These are phyloP conservation scores for Neofelis nebulosa DNA, from an alignment of 2,113 vertebrate species.

Conservation along the genomic window DNA sequence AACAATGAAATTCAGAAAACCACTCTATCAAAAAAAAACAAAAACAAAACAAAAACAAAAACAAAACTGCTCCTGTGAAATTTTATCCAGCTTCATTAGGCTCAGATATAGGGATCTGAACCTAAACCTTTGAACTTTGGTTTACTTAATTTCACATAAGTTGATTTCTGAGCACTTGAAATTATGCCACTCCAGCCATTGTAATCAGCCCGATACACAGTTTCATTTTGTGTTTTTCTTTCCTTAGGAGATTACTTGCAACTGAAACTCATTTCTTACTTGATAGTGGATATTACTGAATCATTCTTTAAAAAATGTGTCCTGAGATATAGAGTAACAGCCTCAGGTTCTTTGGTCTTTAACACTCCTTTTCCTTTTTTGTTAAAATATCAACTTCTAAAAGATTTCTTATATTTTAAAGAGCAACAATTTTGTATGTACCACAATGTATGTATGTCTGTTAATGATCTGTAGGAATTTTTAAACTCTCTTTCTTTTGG, in stretches of 20 bases:
- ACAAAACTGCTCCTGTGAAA: conserved; percentile 1
- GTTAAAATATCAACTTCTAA: not conserved
- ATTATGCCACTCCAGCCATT: not conserved
- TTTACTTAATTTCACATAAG: conserved; percentile 30
- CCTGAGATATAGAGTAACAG: not conserved
- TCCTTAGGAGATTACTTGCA: not conserved
- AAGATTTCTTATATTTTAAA: not conserved
- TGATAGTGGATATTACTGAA: not conserved
- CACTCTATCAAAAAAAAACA: not conserved
- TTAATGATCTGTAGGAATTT: not conserved
- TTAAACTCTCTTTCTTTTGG: not conserved
- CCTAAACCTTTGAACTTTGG: not conserved
- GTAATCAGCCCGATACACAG: not conserved
- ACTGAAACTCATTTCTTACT: not conserved
- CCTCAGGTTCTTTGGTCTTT: not conserved
- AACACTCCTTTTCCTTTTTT: not conserved
- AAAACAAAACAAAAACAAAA: not conserved
- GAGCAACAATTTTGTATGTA: not conserved
- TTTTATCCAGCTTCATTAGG: not conserved
- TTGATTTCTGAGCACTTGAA: not conserved
- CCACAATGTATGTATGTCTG: not conserved
- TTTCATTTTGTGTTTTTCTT: not conserved
- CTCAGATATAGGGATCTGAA: conserved; percentile 17
- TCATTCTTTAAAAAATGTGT: not conserved
- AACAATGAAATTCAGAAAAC: conserved; percentile 9